These are phyloP conservation scores for Oncopodura yosiiana DNA, from an alignment of 1,140 invertebrate genomes.

Conservation along the genomic window DNA sequence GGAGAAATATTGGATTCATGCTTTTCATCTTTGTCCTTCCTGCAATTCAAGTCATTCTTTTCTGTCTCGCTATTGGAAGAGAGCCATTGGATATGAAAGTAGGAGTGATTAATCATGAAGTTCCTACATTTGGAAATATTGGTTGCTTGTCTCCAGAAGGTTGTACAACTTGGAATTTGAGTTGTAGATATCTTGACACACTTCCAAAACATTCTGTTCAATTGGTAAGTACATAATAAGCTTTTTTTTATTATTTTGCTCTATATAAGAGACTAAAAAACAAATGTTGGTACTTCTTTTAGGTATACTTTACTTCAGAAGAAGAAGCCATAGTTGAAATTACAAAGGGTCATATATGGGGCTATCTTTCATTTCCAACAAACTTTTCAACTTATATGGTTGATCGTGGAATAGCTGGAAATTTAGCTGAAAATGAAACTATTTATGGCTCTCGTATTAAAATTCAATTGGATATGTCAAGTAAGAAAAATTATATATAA, in stretches of 20 bases:
- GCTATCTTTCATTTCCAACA: constrained; percentile 68
- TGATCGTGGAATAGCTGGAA: constrained; percentile 56
- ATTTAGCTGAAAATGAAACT: constrained; percentile 61
- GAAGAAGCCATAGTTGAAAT: constrained; percentile 61
- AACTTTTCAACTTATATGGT: constrained; percentile 75
- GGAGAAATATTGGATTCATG: constrained; percentile 83
- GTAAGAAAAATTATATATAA: constrained; percentile 47
- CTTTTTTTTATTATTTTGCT: neutral
- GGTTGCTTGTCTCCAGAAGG: constrained; percentile 46
- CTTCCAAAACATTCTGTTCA: constrained; percentile 41
- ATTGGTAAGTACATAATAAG: constrained; percentile 17
- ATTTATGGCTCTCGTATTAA: constrained; percentile 67
- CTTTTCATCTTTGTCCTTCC: constrained; percentile 85
- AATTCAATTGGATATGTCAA: constrained; percentile 83
- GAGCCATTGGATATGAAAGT: constrained; percentile 74
- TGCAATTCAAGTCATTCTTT: constrained; percentile 86
- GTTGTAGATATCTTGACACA: constrained; percentile 62
- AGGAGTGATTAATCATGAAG: constrained; percentile 76
- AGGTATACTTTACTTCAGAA: constrained; percentile 54
- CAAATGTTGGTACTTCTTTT: constrained; percentile 35
- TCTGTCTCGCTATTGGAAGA: constrained; percentile 85
- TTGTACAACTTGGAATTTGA: constrained; percentile 59
- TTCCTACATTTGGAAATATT: constrained; percentile 45
- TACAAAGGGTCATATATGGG: constrained; percentile 67
- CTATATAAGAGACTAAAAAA: neutral